Evolutionary conservation across 2,797 vertebrate genomes (phyloP).

Genomic region (Chelonia mydas): DNA sequence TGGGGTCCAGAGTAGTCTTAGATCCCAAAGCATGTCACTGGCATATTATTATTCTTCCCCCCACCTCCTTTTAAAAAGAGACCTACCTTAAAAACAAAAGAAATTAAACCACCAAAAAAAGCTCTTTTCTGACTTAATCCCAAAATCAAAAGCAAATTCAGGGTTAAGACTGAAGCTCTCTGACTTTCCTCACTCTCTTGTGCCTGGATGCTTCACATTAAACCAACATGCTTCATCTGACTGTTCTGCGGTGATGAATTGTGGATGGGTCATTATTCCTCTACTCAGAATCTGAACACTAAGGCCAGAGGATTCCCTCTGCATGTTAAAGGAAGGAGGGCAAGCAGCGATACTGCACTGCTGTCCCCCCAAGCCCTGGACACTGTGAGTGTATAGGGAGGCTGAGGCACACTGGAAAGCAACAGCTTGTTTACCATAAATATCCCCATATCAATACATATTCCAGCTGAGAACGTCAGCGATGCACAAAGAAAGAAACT

Average conservation of each 20-base stretch:
- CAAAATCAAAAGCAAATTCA: not conserved
- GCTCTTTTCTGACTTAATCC: conserved; percentile 35
- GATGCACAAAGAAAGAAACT: not conserved
- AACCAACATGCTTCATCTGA: not conserved
- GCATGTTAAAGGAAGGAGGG: not conserved
- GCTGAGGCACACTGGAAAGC: not conserved
- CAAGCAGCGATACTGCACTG: not conserved
- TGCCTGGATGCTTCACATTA: not conserved
- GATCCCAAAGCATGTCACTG: conserved; percentile 76
- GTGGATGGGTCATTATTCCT: not conserved
- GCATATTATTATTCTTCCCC: conserved; percentile 53
- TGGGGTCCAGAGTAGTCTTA: conserved; percentile 78
- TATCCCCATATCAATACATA: not conserved
- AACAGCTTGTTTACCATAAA: not conserved
- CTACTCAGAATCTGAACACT: not conserved
- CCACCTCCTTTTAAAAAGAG: conserved; percentile 50
- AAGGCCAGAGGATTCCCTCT: not conserved
- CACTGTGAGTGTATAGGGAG: not conserved
- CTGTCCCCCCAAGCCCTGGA: not conserved
- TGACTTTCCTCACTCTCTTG: not conserved
- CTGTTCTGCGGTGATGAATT: not conserved
- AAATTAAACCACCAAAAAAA: conserved; percentile 62
- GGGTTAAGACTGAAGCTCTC: not conserved
- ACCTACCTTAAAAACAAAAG: conserved; percentile 73
- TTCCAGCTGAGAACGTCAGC: not conserved